These are phyloP conservation scores for Dolichopus griseipennis DNA, from an alignment of 2,888 invertebrate species.

Conservation along the genomic window DNA sequence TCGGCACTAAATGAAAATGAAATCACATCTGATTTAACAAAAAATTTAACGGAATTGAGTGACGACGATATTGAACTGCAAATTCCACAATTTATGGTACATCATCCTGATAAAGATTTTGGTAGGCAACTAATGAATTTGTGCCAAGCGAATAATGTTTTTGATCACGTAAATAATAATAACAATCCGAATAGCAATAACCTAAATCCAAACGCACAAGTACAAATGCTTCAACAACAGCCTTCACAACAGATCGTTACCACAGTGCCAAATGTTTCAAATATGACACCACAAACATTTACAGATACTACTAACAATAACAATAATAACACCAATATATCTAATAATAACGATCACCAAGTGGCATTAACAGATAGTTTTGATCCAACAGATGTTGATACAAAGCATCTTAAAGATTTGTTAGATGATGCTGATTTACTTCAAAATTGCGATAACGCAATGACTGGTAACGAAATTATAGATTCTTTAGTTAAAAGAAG, in stretches of 20 bases:
- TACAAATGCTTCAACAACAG: background rate
- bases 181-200: background rate
- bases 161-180: conserved; percentile 8
- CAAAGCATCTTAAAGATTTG: conserved; percentile 39
- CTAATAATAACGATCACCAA: conserved; percentile 12
- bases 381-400: conserved; percentile 33
- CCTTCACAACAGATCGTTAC: background rate
- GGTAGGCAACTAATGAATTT: conserved; percentile 22
- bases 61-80: conserved; percentile 22
- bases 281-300: conserved; percentile 13
- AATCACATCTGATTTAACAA: conserved; percentile 23
- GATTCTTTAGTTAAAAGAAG: conserved; percentile 55
- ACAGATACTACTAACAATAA: conserved; percentile 11
- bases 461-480: conserved; percentile 45
- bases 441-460: conserved; percentile 43
- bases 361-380: conserved; percentile 23
- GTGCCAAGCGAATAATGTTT: conserved; percentile 38
- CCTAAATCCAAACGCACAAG: background rate
- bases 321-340: conserved; percentile 13
- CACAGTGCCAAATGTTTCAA: conserved; percentile 14
- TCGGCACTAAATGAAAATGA: conserved; percentile 22
- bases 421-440: conserved; percentile 39
- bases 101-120: conserved; percentile 14
- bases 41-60: conserved; percentile 25
- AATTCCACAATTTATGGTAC: conserved; percentile 23